Evolutionary conservation across 64 coral and sea anemone genomes (phyloP).

Genomic region (Dendronephthya gigantea): DNA sequence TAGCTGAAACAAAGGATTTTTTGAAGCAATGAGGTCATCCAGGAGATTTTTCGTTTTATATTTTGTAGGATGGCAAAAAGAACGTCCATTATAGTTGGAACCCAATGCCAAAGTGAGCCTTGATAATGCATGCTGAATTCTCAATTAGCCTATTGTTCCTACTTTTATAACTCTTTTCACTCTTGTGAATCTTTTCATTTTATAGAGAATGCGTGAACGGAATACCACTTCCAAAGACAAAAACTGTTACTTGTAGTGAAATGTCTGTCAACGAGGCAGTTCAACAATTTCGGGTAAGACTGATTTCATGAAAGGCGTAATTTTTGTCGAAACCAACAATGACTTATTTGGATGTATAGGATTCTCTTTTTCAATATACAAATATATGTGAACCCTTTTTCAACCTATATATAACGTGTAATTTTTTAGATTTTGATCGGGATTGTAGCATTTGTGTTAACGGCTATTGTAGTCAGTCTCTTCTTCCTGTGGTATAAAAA

Average conservation of each 20-base stretch:
- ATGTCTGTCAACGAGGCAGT: slow-evolving; percentile 1
- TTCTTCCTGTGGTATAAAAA: slow-evolving; percentile 4
- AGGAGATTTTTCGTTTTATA: not conserved
- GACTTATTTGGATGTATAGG: too few relatives aligned
- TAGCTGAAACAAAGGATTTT: not conserved
- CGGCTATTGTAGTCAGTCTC: not conserved
- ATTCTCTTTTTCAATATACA: too few relatives aligned
- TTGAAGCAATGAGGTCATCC: too few relatives aligned
- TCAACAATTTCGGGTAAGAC: not conserved
- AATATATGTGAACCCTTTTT: not conserved
- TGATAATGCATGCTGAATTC: not conserved
- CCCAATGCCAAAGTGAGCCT: not conserved
- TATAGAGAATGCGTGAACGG: not conserved
- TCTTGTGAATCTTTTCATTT: not conserved
- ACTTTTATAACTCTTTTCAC: too few relatives aligned
- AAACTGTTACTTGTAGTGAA: not conserved
- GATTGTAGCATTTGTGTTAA: not conserved
- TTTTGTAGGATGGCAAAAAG: not conserved
- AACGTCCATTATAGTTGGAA: not conserved
- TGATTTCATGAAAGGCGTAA: too few relatives aligned
- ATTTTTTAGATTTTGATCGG: not conserved
- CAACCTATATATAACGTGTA: not conserved
- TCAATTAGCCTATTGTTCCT: too few relatives aligned
- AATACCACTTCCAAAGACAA: not conserved
- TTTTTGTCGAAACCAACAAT: too few relatives aligned